Conservation (phyloP, 2,113 vertebrate species). For the Uropsilus gracilis region DNA sequence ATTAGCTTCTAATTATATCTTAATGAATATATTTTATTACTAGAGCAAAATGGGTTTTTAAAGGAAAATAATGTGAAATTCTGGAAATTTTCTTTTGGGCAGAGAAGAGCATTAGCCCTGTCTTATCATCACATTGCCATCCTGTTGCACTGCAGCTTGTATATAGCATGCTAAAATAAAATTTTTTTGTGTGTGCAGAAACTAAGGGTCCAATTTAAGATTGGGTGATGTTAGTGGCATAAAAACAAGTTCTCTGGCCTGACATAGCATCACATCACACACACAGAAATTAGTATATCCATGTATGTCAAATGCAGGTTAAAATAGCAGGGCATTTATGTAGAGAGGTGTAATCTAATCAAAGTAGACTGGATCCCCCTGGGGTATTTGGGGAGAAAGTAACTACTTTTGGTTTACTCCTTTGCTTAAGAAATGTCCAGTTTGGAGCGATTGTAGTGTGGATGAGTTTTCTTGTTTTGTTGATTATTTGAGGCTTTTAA, state of each 20-base stretch:
- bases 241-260: conserved; percentile 70
- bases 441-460: conserved; percentile 60
- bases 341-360: conserved; percentile 59
- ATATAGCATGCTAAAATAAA: conserved; percentile 71
- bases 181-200: conserved; percentile 55
- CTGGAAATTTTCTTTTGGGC: conserved; percentile 78
- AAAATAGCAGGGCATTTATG: conserved; percentile 49
- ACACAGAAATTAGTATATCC: conserved; percentile 76
- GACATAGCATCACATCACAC: conserved; percentile 52
- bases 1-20: conserved; percentile 86
- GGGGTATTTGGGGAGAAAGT: conserved; percentile 64
- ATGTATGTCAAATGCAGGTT: conserved; percentile 67
- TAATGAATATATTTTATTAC: conserved; percentile 89
- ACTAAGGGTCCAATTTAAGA: conserved; percentile 79
- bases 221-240: conserved; percentile 57
- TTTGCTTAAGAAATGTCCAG: conserved; percentile 73
- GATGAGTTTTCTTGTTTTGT: conserved; percentile 78
- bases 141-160: conserved; percentile 80
- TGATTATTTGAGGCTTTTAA: conserved; percentile 80
- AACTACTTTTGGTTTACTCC: conserved; percentile 57
- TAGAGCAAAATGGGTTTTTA: conserved; percentile 80
- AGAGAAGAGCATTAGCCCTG: conserved; percentile 80
- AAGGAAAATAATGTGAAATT: conserved; percentile 77
- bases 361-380: conserved; percentile 60
- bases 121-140: conserved; percentile 75